Conservation (phyloP, 2,888 invertebrate genomes). For the Folsomia candida region DNA sequence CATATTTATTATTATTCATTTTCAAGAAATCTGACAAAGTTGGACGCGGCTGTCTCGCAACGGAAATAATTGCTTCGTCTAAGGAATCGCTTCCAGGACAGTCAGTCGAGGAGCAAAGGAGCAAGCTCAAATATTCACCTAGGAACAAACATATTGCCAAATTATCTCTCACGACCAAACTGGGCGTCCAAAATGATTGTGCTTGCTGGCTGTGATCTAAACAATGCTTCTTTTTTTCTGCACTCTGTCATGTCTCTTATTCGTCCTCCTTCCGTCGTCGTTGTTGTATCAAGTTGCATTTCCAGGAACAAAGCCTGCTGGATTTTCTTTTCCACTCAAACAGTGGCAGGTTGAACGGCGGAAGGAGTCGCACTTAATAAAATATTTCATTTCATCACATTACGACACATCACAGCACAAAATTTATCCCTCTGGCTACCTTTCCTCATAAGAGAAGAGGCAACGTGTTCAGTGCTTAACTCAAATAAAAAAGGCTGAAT, state of each 20-base stretch:
- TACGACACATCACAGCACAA: conserved; percentile 8
- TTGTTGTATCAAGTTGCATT: not conserved
- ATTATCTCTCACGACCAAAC: too few species aligned
- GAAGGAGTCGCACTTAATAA: conserved; percentile 18
- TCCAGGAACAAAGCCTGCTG: not conserved
- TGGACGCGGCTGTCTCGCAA: too few species aligned
- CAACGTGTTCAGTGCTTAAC: not conserved
- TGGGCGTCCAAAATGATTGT: not conserved
- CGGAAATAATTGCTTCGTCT: too few species aligned
- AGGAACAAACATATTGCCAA: too few species aligned
- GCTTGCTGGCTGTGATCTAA: not conserved
- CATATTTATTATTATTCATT: too few species aligned
- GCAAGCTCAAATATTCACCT: not conserved
- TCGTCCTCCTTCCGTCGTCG: too few species aligned
- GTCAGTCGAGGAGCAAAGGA: not conserved
- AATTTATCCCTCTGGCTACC: not conserved
- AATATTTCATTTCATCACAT: conserved; percentile 28
- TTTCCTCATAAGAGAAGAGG: not conserved
- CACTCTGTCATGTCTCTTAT: too few species aligned
- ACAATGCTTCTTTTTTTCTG: not conserved
- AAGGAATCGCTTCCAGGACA: not conserved
- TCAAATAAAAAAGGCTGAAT: not conserved
- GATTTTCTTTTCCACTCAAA: not conserved
- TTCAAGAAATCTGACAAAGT: too few species aligned
- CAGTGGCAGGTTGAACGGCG: not conserved